Evolutionary conservation across 1,140 invertebrate species (phyloP).

Genomic region (Apis laboriosa): DNA sequence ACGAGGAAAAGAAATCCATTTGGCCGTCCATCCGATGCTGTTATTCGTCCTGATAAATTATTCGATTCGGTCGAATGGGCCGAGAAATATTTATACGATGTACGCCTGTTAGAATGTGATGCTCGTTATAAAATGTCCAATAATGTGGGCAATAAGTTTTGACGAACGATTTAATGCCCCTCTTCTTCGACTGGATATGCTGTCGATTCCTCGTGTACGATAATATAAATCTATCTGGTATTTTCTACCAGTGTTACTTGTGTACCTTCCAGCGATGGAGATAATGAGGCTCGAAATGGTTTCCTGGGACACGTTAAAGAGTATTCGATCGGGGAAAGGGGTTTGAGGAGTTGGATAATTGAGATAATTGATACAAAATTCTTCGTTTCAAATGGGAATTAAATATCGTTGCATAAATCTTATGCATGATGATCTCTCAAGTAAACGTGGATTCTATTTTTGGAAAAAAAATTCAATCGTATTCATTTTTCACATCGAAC

Average conservation of each 20-base stretch:
- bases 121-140: constrained; percentile 39
- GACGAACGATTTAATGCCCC: constrained; percentile 38
- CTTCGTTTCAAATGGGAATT: too few relatives aligned
- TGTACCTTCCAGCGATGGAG: constrained; percentile 5
- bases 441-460: too few relatives aligned
- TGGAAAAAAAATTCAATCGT: too few relatives aligned
- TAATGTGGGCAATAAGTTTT: constrained; percentile 14
- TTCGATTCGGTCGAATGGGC: not conserved
- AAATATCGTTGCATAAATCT: too few relatives aligned
- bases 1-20: constrained; percentile 11
- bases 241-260: not conserved
- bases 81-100: constrained; percentile 20
- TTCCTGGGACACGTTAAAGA: not conserved
- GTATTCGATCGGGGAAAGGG: too few relatives aligned
- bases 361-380: too few relatives aligned
- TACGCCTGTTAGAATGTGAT: constrained; percentile 8
- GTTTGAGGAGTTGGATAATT: too few relatives aligned
- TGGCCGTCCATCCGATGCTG: not conserved
- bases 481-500: too few relatives aligned
- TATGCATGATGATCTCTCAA: too few relatives aligned
- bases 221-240: constrained; percentile 49
- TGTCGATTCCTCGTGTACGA: constrained; percentile 6
- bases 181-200: not conserved
- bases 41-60: constrained; percentile 15
- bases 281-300: not conserved